Percentiles rank a stretch among this genome's conserved stretches.
phyloP scores from a whole-genome alignment of 1,140 invertebrate genomes.

The Microvelia longipes region DNA sequence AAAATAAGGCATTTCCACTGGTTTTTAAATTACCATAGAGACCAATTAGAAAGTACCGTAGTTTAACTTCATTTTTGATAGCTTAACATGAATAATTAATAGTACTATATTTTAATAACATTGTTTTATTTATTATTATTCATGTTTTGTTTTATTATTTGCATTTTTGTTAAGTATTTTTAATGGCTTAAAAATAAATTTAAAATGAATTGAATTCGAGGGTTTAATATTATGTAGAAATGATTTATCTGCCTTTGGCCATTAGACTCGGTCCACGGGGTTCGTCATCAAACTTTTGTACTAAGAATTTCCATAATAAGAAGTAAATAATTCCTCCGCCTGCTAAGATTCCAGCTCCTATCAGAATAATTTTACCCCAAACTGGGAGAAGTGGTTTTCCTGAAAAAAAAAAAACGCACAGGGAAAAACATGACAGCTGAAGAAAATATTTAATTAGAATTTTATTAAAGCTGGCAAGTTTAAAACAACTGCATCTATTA shows the following conservation, averaged over 20 bases:
- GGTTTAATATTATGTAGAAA: background rate
- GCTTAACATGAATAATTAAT: too few relatives aligned
- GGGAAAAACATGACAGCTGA: too few relatives aligned
- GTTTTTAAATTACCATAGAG: too few relatives aligned
- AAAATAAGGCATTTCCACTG: too few relatives aligned
- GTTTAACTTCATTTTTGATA: too few relatives aligned
- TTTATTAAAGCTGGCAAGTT: too few relatives aligned
- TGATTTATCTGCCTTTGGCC: background rate
- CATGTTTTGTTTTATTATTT: background rate
- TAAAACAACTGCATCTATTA: too few relatives aligned
- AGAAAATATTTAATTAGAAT: too few relatives aligned
- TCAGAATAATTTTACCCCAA: slow-evolving; percentile 50
- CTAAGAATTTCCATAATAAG: slow-evolving; percentile 45
- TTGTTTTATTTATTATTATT: background rate
- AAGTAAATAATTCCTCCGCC: slow-evolving; percentile 47
- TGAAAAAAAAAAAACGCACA: slow-evolving; percentile 32
- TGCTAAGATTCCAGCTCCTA: slow-evolving; percentile 46
- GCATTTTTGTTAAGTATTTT: background rate
- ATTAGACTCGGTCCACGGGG: background rate
- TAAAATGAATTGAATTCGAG: background rate
- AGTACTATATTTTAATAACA: background rate
- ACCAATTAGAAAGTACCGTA: too few relatives aligned
- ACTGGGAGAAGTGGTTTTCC: slow-evolving; percentile 49
- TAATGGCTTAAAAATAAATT: background rate
- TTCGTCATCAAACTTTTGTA: background rate